Base-by-base conservation (phyloP, 2,113 vertebrate species). In the Indri indri region DNA sequence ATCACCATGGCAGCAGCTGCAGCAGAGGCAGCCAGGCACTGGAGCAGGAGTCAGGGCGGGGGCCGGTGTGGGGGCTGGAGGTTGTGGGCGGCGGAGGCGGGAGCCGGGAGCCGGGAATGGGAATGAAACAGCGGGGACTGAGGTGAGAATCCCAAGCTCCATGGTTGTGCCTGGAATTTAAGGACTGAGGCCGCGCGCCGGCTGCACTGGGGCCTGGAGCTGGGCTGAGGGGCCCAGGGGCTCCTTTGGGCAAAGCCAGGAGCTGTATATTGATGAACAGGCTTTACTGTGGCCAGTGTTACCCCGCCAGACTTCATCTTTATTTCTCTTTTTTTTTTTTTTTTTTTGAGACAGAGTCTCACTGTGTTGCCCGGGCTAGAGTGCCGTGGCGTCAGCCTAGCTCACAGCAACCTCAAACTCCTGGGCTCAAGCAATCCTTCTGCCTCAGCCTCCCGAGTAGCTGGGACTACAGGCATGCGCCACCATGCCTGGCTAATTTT, bases 1-100 rank as follows among this genome's bases (percentile, higher is more conserved):
- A 65, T 98, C 96, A 92, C 98, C 97, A 98, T 98, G 93, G 98
- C 95, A 98, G 97, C 98, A 34, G 96, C 92, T 98, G 97, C 97
- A 40, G 98, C 97, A 94, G 73, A 74, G 37, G 88, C 73, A 1
- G 25, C 87, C 20, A 8, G 17, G 76, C 47, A 13, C 37, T 1
- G 52, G 63, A 81, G 61, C 63, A 14, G 17, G 13, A 66, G 34
- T 18, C 61, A 16, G 47, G 87, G 94, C 30, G 93, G 94, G 82
- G 91, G 82, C 65, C 7, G 54, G 37, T 16, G 70, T 81, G 65
- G 89, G 88, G 82, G 96, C 25, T 83, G 86, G 25, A 73, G 52
- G 40, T 23, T 40, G 76, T 23, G 27, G 71, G 79, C 11, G 22
- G 22, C 22, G 22, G 59, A 63, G 84, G 90, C 42, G 47, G 9